Base-by-base conservation (phyloP, 2,113 vertebrate genomes). In the Bagarius yarrelli region DNA sequence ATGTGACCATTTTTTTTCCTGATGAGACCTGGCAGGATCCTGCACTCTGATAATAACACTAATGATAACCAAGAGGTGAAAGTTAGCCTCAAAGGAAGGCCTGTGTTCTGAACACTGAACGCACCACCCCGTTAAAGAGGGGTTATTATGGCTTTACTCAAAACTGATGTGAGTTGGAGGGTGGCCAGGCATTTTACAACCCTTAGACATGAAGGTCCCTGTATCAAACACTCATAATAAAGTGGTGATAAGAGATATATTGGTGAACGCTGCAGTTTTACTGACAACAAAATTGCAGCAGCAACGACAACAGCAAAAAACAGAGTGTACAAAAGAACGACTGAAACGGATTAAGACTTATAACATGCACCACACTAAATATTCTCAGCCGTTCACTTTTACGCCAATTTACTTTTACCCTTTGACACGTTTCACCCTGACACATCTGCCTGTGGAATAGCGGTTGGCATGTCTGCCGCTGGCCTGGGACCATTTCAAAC, bases 61-160 rank as follows among this genome's bases (percentile, higher is more conserved):
- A 91, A 92, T 89, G 88, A 92, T 88, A 88, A 91, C 83, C 87
- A 89, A 89, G 89, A 85, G 85, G 61, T 70, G 32, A 70, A 60
- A 57, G 63, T 53, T 30, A 60, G 78, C 77, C 73, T 86, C 85
- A 83, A 81, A 78, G 85, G 36, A 66, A 83, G 71, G 69, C 56
- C 72, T 80, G 73, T 79, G 76, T 53, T 40, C 44, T 50, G 55
- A 55, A 60, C 14, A 47, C 53, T 83, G 79, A 74, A 83, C 47
- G 27, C 60, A 71, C 63, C 36, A 60, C 27, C 34, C 77, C 72
- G 84, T 52, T 84, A 80, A 84, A 83, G 72, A 55, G 14, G 50
- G 80, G 81, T 85, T 85, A 75, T 84, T 76, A 82, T 80, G 81
- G 77, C 81, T 86, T 84, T 84, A 87, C 86, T 87, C 82, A 86